phyloP scores from a whole-genome alignment of 2,113 vertebrate genomes.

The Pseudorhombus dupliciocellatus region DNA sequence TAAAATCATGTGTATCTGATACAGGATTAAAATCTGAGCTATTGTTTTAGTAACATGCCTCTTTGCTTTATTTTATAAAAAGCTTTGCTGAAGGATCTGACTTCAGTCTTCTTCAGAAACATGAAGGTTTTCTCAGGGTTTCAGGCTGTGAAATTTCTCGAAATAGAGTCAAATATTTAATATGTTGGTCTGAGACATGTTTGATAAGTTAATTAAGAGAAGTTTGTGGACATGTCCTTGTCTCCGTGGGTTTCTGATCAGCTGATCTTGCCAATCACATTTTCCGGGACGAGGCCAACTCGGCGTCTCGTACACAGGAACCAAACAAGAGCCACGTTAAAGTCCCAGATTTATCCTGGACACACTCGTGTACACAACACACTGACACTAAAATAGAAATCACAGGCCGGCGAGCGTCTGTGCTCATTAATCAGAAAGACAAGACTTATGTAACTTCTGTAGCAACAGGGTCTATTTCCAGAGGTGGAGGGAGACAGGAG shows the following conservation, averaged over 20 bases:
- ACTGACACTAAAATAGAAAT: slow-evolving; percentile 21
- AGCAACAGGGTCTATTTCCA: slow-evolving; percentile 71
- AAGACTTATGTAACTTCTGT: slow-evolving; percentile 50
- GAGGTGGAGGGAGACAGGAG: slow-evolving; percentile 51
- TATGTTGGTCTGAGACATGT: no score
- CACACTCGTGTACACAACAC: not conserved
- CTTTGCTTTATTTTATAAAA: slow-evolving; percentile 9
- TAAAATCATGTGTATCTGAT: slow-evolving; percentile 68
- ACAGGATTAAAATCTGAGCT: slow-evolving; percentile 65
- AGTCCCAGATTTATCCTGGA: not conserved
- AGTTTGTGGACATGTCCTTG: not conserved
- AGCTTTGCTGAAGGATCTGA: no score
- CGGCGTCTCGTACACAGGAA: no score
- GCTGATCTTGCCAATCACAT: not conserved
- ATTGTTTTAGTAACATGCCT: slow-evolving; percentile 41
- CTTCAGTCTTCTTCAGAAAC: no score
- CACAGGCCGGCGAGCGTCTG: slow-evolving; percentile 14
- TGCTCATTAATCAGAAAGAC: slow-evolving; percentile 53
- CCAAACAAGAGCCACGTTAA: not conserved
- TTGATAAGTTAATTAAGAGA: no score
- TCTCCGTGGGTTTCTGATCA: not conserved
- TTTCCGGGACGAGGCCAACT: not conserved
- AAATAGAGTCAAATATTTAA: no score
- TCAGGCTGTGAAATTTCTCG: no score
- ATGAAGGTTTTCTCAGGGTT: no score